Evolutionary conservation across 92 coral and sea anemone species (phyloP).

Genomic region (Paragorgia papillata): DNA sequence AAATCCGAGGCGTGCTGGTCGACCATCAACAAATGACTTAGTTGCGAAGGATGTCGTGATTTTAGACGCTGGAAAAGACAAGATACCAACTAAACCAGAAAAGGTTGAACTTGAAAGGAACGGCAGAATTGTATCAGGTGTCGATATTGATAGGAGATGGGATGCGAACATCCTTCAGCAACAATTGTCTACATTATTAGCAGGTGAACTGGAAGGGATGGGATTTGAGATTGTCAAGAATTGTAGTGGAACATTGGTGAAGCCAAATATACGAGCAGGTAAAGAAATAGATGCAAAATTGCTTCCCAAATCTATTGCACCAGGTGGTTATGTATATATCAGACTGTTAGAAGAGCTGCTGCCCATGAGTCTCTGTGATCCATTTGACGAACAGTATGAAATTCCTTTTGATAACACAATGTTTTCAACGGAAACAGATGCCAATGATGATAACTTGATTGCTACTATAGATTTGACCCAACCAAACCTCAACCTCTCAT

Average conservation of each 20-base stretch:
- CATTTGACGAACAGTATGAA: neutral
- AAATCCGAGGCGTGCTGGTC: conserved; percentile 17
- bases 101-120: conserved; percentile 48
- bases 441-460: conserved; percentile 7
- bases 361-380: neutral
- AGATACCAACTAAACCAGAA: conserved; percentile 50
- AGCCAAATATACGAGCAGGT: conserved; percentile 50
- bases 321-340: conserved; percentile 49
- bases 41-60: conserved; percentile 49
- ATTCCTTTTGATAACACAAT: neutral
- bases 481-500: too few relatives aligned
- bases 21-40: conserved; percentile 28
- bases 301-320: conserved; percentile 63
- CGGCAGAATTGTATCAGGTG: conserved; percentile 38
- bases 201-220: conserved; percentile 52
- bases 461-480: conserved; percentile 4
- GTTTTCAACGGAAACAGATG: neutral
- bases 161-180: conserved; percentile 40
- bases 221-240: conserved; percentile 59
- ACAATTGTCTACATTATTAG: conserved; percentile 26
- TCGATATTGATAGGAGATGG: conserved; percentile 42
- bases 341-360: conserved; percentile 32
- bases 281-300: conserved; percentile 63
- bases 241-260: conserved; percentile 48
- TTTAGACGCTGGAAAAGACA: conserved; percentile 32